Percentiles rank a stretch among this genome's conserved stretches.
Evolutionary conservation across 2,113 vertebrate species (phyloP).

Genomic region (Saccopteryx leptura): DNA sequence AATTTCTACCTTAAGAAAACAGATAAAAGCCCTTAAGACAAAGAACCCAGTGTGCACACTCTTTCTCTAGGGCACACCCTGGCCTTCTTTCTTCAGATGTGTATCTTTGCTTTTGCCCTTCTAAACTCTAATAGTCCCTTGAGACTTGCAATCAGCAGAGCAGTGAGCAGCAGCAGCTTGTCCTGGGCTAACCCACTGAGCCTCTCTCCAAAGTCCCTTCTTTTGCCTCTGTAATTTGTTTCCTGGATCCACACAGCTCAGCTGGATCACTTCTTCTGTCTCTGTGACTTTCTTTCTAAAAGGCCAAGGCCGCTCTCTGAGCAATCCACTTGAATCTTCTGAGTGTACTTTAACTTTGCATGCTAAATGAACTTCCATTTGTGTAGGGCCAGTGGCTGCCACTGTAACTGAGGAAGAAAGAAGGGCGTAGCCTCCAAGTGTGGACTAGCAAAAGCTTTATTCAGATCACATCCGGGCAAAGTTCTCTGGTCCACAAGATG

Average conservation of each 20-base stretch:
- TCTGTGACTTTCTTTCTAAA: not conserved
- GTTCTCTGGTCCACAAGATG: too few species aligned
- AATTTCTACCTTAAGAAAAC: not conserved
- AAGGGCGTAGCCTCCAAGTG: too few species aligned
- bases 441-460: too few species aligned
- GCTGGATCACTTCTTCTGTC: not conserved
- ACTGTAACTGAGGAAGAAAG: too few species aligned
- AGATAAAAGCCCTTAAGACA: not conserved
- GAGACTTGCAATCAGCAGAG: not conserved
- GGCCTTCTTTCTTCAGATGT: not conserved
- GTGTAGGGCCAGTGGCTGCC: too few species aligned
- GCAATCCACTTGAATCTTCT: not conserved
- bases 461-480: too few species aligned
- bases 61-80: not conserved
- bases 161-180: not conserved
- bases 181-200: not conserved
- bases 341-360: not conserved
- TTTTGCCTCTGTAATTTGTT: not conserved
- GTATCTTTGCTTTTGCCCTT: not conserved
- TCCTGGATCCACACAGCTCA: not conserved
- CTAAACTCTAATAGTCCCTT: not conserved
- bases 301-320: not conserved
- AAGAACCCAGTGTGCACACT: not conserved
- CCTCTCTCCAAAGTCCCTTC: not conserved
- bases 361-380: not conserved